Percentiles rank a stretch among this genome's conserved stretches.
Evolutionary conservation across 2,797 vertebrate species (phyloP).

Genomic region (Helostoma temminkii): DNA sequence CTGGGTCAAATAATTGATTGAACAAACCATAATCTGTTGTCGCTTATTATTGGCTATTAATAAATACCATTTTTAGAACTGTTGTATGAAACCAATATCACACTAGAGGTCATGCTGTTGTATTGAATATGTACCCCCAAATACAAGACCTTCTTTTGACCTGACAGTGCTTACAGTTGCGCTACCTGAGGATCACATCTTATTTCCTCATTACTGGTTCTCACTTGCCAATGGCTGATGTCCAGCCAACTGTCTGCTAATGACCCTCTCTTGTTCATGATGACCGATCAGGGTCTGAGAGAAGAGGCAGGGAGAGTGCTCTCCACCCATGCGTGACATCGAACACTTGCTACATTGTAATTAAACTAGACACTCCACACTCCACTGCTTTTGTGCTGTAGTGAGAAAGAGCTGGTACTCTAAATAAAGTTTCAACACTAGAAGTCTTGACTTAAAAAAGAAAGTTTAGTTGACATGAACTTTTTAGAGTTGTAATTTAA

Average conservation of each 20-base stretch:
- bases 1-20: too few species aligned
- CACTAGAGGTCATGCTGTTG: too few species aligned
- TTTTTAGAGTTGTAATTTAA: conserved; percentile 4
- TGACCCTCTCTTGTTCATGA: conserved; percentile 35
- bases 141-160: background rate
- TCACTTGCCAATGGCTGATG: conserved; percentile 20
- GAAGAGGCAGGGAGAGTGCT: conserved; percentile 20
- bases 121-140: too few species aligned
- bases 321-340: conserved; percentile 44
- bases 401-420: background rate
- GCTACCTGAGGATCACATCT: background rate
- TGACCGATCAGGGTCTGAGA: conserved; percentile 23
- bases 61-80: too few species aligned
- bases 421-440: background rate
- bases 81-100: too few species aligned
- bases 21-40: too few species aligned
- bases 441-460: conserved; percentile 1
- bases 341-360: conserved; percentile 48
- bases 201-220: conserved; percentile 26
- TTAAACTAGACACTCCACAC: conserved; percentile 44
- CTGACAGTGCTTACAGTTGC: background rate
- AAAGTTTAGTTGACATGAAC: conserved; percentile 17
- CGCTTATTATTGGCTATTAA: too few species aligned
- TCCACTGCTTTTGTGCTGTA: conserved; percentile 3
- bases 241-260: conserved; percentile 39